Evolutionary conservation across 2,888 invertebrate genomes (phyloP).

Genomic region (Trichacis sp.): DNA sequence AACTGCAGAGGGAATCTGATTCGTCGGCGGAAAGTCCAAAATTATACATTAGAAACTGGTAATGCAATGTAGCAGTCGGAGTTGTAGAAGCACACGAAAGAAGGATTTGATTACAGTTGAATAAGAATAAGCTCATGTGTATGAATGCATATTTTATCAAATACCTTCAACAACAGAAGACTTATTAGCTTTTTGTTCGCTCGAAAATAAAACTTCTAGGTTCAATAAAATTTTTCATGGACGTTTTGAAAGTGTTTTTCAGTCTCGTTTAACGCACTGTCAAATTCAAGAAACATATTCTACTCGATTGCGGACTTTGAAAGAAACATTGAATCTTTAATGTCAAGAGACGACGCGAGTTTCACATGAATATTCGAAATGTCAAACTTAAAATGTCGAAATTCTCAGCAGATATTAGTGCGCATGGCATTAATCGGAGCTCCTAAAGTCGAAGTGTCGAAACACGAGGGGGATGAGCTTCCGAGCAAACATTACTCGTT

Average conservation of each 20-base stretch:
- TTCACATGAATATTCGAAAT: conserved; percentile 28
- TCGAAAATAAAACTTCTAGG: too few relatives aligned
- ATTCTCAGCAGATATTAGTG: conserved; percentile 23
- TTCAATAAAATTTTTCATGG: too few relatives aligned
- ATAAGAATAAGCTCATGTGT: conserved; percentile 33
- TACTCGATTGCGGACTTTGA: neutral
- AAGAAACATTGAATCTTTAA: neutral
- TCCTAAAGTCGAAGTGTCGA: conserved; percentile 25
- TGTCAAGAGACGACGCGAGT: conserved; percentile 5
- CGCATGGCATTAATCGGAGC: conserved; percentile 28
- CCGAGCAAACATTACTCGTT: conserved; percentile 25
- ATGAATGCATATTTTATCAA: conserved; percentile 26
- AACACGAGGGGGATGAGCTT: conserved; percentile 25
- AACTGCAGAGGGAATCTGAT: conserved; percentile 57
- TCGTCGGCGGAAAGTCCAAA: conserved; percentile 62
- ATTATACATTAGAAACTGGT: conserved; percentile 64
- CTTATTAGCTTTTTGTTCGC: too few relatives aligned
- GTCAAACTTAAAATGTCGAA: conserved; percentile 31
- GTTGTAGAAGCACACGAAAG: conserved; percentile 44
- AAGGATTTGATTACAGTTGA: conserved; percentile 42
- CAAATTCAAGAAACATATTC: neutral
- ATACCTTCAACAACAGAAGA: conserved; percentile 17
- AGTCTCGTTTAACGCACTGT: neutral
- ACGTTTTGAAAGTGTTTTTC: too few relatives aligned
- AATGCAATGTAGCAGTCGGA: conserved; percentile 50